phyloP scores from a whole-genome alignment of 2,888 invertebrate genomes.

The Dasypolia templi region DNA sequence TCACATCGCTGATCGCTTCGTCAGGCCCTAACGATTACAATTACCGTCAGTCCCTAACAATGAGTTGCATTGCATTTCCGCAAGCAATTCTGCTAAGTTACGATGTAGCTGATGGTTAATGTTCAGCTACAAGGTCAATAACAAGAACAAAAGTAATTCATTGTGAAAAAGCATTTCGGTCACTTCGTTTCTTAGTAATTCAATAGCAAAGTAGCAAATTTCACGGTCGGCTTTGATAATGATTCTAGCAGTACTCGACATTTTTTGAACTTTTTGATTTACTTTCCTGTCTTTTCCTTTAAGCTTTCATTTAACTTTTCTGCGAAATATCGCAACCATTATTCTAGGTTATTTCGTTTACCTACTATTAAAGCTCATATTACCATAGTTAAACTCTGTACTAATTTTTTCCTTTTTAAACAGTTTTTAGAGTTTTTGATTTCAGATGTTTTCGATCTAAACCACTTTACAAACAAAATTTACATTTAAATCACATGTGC shows the following conservation, averaged over 20 bases:
- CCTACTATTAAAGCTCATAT: not conserved
- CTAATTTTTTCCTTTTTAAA: not conserved
- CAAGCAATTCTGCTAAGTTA: conserved; percentile 50
- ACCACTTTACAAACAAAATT: conserved; percentile 17
- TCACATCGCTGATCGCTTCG: conserved; percentile 77
- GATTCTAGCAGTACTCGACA: conserved; percentile 73
- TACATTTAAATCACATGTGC: conserved; percentile 34
- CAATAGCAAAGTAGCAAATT: conserved; percentile 77
- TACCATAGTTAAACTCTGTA: conserved; percentile 2
- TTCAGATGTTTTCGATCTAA: too few species aligned
- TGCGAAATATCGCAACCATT: too few species aligned
- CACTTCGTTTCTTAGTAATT: conserved; percentile 72
- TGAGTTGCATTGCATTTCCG: conserved; percentile 61
- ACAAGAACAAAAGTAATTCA: conserved; percentile 69
- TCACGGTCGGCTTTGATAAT: conserved; percentile 76
- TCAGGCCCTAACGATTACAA: conserved; percentile 75
- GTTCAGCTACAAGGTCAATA: conserved; percentile 67
- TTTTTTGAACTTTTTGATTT: conserved; percentile 71
- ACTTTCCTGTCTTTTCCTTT: conserved; percentile 24
- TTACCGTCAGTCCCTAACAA: conserved; percentile 62
- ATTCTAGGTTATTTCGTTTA: conserved; percentile 29
- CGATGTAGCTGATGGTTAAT: conserved; percentile 49
- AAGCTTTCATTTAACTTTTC: too few species aligned
- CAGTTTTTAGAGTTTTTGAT: not conserved
- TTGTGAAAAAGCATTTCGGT: conserved; percentile 65